Conservation (phyloP, 2,797 vertebrate genomes). For the Hozukius guyotensis region DNA sequence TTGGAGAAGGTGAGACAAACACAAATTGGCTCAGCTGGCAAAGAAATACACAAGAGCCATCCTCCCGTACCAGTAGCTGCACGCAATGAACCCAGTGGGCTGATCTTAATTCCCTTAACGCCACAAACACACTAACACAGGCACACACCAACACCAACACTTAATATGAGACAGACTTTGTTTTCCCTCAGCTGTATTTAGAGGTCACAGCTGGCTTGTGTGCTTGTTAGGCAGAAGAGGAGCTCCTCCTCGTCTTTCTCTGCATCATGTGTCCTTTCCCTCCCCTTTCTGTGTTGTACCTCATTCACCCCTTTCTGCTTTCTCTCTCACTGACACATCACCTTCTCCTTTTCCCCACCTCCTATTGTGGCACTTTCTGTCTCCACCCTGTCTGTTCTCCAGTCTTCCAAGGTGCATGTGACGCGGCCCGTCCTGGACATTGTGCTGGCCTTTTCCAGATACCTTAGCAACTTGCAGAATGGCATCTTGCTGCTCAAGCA, state of each 20-base stretch:
- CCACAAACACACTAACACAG: constrained; percentile 18
- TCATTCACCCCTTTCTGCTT: constrained; percentile 14
- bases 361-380: background rate
- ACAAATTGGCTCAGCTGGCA: constrained; percentile 23
- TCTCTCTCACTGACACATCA: constrained; percentile 12
- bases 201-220: constrained; percentile 64
- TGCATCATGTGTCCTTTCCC: constrained; percentile 32
- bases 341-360: background rate
- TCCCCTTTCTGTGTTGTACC: constrained; percentile 1
- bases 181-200: constrained; percentile 49
- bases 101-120: constrained; percentile 14
- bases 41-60: constrained; percentile 24
- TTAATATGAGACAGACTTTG: constrained; percentile 31
- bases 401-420: constrained; percentile 97
- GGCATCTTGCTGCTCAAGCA: constrained; percentile 96
- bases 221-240: constrained; percentile 62
- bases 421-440: constrained; percentile 93
- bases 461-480: constrained; percentile 94
- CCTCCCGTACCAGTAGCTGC: constrained; percentile 1
- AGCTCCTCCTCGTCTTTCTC: constrained; percentile 42
- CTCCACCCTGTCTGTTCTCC: constrained; percentile 25
- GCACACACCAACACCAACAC: constrained; percentile 17
- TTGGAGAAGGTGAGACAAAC: constrained; percentile 93
- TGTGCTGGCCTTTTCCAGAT: constrained; percentile 94
- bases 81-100: constrained; percentile 27